Conservation (phyloP, 2,113 vertebrate species). For the Carassius carassius region DNA sequence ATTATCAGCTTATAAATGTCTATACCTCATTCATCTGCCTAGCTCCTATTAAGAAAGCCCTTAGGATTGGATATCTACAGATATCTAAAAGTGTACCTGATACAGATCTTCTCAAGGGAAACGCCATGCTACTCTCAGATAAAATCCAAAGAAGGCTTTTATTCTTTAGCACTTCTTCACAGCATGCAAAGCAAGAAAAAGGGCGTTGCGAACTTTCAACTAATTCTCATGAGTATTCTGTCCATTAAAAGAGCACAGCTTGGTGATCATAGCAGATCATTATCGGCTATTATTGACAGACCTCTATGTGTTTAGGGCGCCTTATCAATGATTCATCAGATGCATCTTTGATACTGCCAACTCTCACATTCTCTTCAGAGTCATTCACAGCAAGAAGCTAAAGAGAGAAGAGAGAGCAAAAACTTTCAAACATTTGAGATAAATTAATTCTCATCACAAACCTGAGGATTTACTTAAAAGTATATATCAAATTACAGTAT, state of each 20-base stretch:
- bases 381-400: constrained; percentile 26
- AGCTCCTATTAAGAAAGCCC: background rate
- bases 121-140: constrained; percentile 81
- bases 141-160: constrained; percentile 64
- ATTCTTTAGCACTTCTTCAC: constrained; percentile 74
- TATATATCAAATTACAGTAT: background rate
- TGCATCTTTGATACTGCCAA: constrained; percentile 84
- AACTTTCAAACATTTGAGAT: background rate
- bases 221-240: constrained; percentile 88
- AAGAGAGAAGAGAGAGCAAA: background rate
- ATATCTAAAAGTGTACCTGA: constrained; percentile 84
- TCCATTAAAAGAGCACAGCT: constrained; percentile 85
- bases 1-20: background rate
- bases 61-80: background rate
- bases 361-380: constrained; percentile 29
- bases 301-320: constrained; percentile 91
- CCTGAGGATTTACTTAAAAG: background rate
- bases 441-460: constrained; percentile 7
- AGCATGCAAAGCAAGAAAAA: constrained; percentile 66
- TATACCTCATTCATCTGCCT: background rate
- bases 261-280: constrained; percentile 93
- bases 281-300: constrained; percentile 93
- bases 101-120: constrained; percentile 90
- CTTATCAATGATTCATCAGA: constrained; percentile 97
- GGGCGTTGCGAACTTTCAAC: constrained; percentile 85